Evolutionary conservation across 1,140 invertebrate species (phyloP).

Genomic region (Drosophila ambigua): DNA sequence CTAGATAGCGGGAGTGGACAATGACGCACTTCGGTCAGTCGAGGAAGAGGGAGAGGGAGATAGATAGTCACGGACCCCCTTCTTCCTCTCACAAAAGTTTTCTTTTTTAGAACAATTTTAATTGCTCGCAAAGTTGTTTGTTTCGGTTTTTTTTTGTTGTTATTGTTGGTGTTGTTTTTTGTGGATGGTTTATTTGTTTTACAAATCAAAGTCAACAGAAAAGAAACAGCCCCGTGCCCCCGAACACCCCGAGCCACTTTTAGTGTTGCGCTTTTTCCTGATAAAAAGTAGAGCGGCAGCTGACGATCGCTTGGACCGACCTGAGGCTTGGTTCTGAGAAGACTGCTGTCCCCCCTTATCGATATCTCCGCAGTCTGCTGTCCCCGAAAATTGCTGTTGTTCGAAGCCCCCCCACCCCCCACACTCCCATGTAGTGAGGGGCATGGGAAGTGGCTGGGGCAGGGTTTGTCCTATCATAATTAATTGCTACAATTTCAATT

Average conservation of each 20-base stretch:
- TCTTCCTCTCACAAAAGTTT: background rate
- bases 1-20: slow-evolving; percentile 72
- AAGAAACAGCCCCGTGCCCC: slow-evolving; percentile 4
- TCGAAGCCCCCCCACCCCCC: background rate
- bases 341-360: slow-evolving; percentile 9
- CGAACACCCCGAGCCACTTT: background rate
- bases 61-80: no score
- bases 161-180: slow-evolving; percentile 38
- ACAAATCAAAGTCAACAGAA: slow-evolving; percentile 69
- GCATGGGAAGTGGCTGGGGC: background rate
- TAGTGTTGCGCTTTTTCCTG: slow-evolving; percentile 27
- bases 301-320: slow-evolving; percentile 44
- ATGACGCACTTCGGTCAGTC: slow-evolving; percentile 70
- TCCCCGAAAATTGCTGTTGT: slow-evolving; percentile 52
- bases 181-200: slow-evolving; percentile 62
- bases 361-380: slow-evolving; percentile 20
- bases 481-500: slow-evolving; percentile 80
- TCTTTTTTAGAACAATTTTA: slow-evolving; percentile 65
- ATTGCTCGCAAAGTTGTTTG: slow-evolving; percentile 79
- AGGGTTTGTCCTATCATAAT: slow-evolving; percentile 52
- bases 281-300: slow-evolving; percentile 41
- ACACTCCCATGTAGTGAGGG: background rate
- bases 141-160: slow-evolving; percentile 39
- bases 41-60: background rate
- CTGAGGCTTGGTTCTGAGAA: slow-evolving; percentile 4